These are phyloP conservation scores for Polyommatus icarus DNA, from an alignment of 2,888 invertebrate species.

Conservation along the genomic window DNA sequence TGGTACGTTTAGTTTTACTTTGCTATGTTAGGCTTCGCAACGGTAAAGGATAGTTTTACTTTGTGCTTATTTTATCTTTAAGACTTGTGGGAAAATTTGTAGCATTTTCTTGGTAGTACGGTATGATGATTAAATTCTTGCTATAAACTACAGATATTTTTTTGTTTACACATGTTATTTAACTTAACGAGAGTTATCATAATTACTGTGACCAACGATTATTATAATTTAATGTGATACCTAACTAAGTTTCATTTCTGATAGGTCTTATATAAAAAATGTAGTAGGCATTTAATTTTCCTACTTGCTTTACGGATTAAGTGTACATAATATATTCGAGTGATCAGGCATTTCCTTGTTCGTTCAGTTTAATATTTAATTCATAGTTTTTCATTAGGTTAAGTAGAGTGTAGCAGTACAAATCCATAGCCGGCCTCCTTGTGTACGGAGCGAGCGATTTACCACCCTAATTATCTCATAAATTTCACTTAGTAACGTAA, in stretches of 20 bases:
- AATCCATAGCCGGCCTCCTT: constrained; percentile 56
- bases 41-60: not conserved
- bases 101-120: not conserved
- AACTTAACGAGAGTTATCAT: too few relatives aligned
- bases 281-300: not conserved
- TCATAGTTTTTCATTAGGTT: constrained; percentile 28
- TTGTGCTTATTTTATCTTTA: not conserved
- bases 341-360: constrained; percentile 14
- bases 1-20: not conserved
- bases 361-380: constrained; percentile 13
- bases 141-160: too few relatives aligned
- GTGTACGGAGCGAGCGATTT: constrained; percentile 62
- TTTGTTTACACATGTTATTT: too few relatives aligned
- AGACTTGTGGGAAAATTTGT: not conserved
- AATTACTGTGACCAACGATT: too few relatives aligned
- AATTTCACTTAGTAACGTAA: constrained; percentile 77
- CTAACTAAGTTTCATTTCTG: too few relatives aligned
- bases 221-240: too few relatives aligned
- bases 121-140: not conserved
- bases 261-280: not conserved
- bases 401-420: constrained; percentile 42
- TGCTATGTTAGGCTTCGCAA: not conserved
- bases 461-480: constrained; percentile 74
- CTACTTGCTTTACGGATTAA: not conserved
- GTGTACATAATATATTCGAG: constrained; percentile 7